A percentile compares a stretch with the other conserved stretches of the same genome.
Conservation (phyloP, 2,113 vertebrate species). For the Mixornis gularis region DNA sequence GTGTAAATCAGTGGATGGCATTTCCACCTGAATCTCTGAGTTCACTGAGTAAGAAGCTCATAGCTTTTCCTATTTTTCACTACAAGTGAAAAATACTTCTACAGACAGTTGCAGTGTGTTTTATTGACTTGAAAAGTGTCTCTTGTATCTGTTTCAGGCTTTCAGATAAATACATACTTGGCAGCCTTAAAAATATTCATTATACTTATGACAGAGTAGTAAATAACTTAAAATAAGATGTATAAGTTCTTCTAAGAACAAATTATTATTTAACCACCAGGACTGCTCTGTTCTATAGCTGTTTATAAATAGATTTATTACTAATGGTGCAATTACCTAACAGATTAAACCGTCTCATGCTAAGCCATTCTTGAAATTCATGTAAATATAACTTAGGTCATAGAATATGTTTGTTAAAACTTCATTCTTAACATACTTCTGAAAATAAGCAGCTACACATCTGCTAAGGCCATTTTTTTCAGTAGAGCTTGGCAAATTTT, state of each 20-base stretch:
- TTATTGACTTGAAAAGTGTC: not conserved
- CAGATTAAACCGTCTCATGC: not conserved
- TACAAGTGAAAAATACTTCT: not conserved
- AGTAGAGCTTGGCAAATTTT: slow-evolving; percentile 14
- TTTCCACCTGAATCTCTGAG: not conserved
- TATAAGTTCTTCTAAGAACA: not conserved
- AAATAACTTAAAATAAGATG: not conserved
- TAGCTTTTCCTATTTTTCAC: not conserved
- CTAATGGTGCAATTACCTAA: not conserved
- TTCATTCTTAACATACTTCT: not conserved
- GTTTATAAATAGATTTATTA: not conserved
- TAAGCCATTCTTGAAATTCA: not conserved
- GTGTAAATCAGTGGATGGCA: not conserved
- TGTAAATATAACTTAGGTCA: not conserved
- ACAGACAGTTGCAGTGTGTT: not conserved
- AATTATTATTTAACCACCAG: not conserved
- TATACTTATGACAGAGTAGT: not conserved
- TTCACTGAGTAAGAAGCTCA: not conserved
- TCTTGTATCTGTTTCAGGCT: not conserved
- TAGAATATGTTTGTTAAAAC: not conserved
- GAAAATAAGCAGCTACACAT: slow-evolving; percentile 4
- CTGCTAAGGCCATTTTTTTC: slow-evolving; percentile 10
- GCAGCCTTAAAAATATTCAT: not conserved
- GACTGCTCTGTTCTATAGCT: not conserved
- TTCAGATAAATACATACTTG: not conserved